phyloP scores from a whole-genome alignment of 2,113 vertebrate species.

The Peromyscus maniculatus region DNA sequence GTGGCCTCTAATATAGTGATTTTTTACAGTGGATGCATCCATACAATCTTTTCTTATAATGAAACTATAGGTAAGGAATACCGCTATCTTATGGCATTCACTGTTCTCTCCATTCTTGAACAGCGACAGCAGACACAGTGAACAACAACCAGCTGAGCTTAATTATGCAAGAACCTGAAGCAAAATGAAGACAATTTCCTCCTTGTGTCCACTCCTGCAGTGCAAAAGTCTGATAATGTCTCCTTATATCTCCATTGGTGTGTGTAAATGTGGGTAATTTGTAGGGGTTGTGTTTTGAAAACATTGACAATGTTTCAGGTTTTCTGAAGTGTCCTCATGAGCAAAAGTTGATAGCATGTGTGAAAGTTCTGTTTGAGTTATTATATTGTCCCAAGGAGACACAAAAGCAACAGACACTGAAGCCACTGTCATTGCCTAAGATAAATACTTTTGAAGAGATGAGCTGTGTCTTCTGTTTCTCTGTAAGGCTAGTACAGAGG shows the following conservation, averaged over 20 bases:
- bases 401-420: neutral
- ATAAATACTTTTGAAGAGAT: slow-evolving; percentile 18
- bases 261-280: neutral
- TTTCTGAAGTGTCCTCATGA: neutral
- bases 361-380: neutral
- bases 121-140: neutral
- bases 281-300: rapidly evolving
- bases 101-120: neutral
- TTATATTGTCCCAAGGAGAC: neutral
- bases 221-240: rapidly evolving
- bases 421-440: neutral
- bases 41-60: neutral
- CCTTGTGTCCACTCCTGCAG: rapidly evolving
- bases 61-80: neutral
- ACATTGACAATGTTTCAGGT: neutral
- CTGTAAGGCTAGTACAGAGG: neutral
- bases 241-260: neutral
- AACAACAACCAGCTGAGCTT: neutral
- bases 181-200: neutral
- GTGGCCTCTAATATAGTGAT: neutral
- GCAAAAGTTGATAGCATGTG: neutral
- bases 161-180: neutral
- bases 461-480: neutral
- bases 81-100: neutral
- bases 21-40: neutral